phyloP scores from a whole-genome alignment of 2,113 vertebrate genomes.

The Bucco capensis region DNA sequence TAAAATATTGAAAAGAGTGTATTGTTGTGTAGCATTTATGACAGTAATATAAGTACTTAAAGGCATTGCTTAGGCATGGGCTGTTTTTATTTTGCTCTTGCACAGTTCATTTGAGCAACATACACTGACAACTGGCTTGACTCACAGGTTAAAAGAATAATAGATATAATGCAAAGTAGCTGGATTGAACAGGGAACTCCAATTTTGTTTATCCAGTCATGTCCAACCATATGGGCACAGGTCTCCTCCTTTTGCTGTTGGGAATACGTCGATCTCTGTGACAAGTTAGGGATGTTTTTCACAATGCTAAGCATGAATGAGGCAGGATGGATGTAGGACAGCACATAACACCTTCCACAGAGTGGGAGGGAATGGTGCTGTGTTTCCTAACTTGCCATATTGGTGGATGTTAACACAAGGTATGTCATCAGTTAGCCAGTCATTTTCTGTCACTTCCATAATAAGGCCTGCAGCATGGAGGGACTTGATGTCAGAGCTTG shows the following conservation, averaged over 20 bases:
- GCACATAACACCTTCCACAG: neutral
- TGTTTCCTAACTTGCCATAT: neutral
- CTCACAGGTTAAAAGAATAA: neutral
- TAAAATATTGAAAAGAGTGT: neutral
- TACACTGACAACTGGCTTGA: neutral
- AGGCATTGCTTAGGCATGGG: neutral
- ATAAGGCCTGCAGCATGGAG: neutral
- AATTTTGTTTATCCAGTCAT: neutral
- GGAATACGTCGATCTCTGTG: neutral
- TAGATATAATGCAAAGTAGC: neutral
- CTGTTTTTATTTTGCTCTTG: neutral
- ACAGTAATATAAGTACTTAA: neutral
- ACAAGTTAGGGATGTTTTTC: neutral
- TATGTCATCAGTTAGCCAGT: fast-evolving
- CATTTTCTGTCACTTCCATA: neutral
- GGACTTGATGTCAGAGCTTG: neutral
- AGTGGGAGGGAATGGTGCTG: fast-evolving
- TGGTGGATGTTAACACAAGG: fast-evolving
- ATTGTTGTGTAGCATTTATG: neutral
- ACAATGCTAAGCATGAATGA: neutral
- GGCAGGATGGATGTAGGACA: neutral
- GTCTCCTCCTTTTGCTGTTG: neutral
- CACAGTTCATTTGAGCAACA: neutral
- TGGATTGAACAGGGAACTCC: neutral
- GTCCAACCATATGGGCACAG: neutral